Evolutionary conservation across 2,113 vertebrate species (phyloP).

Genomic region (Nesoenas mayeri): DNA sequence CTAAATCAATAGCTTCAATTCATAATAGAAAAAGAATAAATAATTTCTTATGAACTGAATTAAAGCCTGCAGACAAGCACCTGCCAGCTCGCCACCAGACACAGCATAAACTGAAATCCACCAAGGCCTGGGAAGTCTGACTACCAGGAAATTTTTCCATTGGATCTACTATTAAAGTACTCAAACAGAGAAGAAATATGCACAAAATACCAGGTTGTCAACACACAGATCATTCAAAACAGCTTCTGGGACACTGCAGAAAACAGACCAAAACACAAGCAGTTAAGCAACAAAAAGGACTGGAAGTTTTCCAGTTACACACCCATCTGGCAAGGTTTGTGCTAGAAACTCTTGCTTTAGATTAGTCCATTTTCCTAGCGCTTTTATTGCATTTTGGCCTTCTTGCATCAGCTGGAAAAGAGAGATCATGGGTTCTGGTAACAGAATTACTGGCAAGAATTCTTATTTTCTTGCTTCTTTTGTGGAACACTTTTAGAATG

Average conservation of each 20-base stretch:
- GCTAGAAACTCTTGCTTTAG: slow-evolving; percentile 3
- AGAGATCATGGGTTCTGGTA: neutral
- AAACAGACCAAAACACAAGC: neutral
- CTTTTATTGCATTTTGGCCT: slow-evolving; percentile 11
- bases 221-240: neutral
- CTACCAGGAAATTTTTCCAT: neutral
- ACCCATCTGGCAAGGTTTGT: slow-evolving; percentile 21
- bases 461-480: slow-evolving; percentile 8
- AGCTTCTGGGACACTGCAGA: neutral
- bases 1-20: neutral
- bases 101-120: neutral
- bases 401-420: slow-evolving; percentile 30
- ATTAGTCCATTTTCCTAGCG: neutral
- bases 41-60: neutral
- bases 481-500: neutral
- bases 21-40: neutral
- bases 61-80: neutral
- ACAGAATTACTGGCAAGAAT: slow-evolving; percentile 34
- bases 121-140: neutral
- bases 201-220: slow-evolving; percentile 15
- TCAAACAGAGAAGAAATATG: neutral
- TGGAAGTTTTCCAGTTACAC: slow-evolving; percentile 35
- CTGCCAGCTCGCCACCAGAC: neutral
- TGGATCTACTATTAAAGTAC: neutral
- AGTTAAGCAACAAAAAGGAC: slow-evolving; percentile 12